Evolutionary conservation across 2,888 invertebrate species (phyloP).

Genomic region (Apamea crenata): DNA sequence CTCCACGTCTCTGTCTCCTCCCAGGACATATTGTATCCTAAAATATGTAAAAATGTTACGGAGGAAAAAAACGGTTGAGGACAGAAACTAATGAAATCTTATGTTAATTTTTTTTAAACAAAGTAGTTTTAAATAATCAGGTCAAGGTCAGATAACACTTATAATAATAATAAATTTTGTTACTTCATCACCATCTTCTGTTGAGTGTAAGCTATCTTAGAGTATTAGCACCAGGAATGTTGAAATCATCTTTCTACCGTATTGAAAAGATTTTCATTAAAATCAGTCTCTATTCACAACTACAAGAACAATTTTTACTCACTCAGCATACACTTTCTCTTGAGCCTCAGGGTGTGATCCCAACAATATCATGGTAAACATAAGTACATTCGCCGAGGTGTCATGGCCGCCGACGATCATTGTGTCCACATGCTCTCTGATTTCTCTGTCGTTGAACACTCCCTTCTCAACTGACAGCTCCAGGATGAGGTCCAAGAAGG

Average conservation of each 20-base stretch:
- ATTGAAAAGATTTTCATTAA: background rate
- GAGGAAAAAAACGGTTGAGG: background rate
- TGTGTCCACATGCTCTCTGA: constrained; percentile 90
- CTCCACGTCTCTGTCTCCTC: constrained; percentile 76
- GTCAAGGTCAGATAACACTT: background rate
- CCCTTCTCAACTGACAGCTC: constrained; percentile 84
- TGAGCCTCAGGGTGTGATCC: constrained; percentile 85
- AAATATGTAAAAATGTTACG: background rate
- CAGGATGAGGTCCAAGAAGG: constrained; percentile 89
- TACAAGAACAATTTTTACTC: constrained; percentile 62
- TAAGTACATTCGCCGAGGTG: constrained; percentile 84
- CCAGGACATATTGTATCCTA: constrained; percentile 78
- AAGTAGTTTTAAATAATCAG: background rate
- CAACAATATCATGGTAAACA: constrained; percentile 83
- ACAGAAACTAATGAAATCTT: background rate
- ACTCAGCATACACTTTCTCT: constrained; percentile 79
- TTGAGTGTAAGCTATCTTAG: background rate
- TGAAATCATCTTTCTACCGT: background rate
- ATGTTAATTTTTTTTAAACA: background rate
- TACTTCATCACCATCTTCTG: background rate
- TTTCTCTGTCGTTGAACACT: constrained; percentile 86
- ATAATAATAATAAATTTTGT: background rate
- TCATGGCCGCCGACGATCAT: constrained; percentile 91
- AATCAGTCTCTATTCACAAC: background rate
- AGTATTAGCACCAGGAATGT: background rate